Conservation (phyloP, 2,888 invertebrate species). For the Melitaea athalia region DNA sequence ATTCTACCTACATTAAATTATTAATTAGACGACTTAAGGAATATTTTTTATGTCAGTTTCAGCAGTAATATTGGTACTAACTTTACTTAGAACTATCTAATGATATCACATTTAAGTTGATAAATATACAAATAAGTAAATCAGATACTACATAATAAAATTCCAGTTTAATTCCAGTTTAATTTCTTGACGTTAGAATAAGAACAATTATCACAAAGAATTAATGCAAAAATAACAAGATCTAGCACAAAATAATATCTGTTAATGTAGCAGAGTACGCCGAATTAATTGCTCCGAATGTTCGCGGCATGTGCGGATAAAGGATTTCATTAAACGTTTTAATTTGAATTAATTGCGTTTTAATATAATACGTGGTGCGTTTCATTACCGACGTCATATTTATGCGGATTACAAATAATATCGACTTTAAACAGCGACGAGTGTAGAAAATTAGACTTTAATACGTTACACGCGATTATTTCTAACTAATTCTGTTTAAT, state of each 20-base stretch:
- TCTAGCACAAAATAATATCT: slow-evolving; percentile 14
- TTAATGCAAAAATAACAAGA: slow-evolving; percentile 7
- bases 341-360: slow-evolving; percentile 45
- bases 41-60: too few relatives aligned
- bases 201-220: neutral
- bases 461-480: slow-evolving; percentile 5
- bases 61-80: too few relatives aligned
- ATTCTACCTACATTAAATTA: too few relatives aligned
- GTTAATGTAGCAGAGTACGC: slow-evolving; percentile 9
- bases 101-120: too few relatives aligned
- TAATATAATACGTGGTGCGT: slow-evolving; percentile 44
- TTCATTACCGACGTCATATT: slow-evolving; percentile 31
- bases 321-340: slow-evolving; percentile 44
- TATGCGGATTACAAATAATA: slow-evolving; percentile 21
- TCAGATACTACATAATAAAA: too few relatives aligned
- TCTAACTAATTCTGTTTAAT: neutral
- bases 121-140: too few relatives aligned
- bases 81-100: too few relatives aligned
- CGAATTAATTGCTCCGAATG: slow-evolving; percentile 21
- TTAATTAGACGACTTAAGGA: too few relatives aligned
- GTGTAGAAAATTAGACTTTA: slow-evolving; percentile 12
- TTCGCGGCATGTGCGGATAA: slow-evolving; percentile 40
- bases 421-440: slow-evolving; percentile 7
- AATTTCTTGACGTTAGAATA: too few relatives aligned
- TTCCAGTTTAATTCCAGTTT: too few relatives aligned